A percentile compares a stretch with the other conserved stretches of the same genome.
phyloP scores from a whole-genome alignment of 2,113 vertebrate species.

The Microcebus tavaratra region DNA sequence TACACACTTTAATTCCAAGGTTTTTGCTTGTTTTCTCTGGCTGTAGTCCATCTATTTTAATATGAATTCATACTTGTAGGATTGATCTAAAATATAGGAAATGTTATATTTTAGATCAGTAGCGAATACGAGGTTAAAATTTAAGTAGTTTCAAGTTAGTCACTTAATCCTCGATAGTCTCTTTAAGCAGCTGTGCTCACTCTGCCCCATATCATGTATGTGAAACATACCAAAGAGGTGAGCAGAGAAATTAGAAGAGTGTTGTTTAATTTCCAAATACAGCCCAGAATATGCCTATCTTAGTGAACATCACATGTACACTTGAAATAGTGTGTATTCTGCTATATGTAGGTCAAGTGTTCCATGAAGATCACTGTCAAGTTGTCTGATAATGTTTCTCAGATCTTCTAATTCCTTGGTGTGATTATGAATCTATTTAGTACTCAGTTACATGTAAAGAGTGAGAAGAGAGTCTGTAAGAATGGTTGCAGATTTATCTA shows the following conservation, averaged over 20 bases:
- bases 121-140: neutral
- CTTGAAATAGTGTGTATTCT: neutral
- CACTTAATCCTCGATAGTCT: neutral
- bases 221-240: neutral
- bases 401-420: neutral
- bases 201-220: neutral
- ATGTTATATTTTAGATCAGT: neutral
- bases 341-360: neutral
- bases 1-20: neutral
- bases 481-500: neutral
- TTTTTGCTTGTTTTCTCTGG: neutral
- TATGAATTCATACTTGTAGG: neutral
- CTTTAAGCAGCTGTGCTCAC: neutral
- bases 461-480: neutral
- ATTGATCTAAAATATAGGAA: neutral
- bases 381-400: neutral
- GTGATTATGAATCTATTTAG: neutral
- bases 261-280: neutral
- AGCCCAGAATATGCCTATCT: neutral
- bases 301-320: no score
- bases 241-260: neutral
- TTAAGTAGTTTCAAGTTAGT: neutral
- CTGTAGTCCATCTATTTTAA: neutral
- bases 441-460: neutral
- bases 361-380: neutral